phyloP scores from a whole-genome alignment of 2,113 vertebrate genomes.

The Crotalus helleri region DNA sequence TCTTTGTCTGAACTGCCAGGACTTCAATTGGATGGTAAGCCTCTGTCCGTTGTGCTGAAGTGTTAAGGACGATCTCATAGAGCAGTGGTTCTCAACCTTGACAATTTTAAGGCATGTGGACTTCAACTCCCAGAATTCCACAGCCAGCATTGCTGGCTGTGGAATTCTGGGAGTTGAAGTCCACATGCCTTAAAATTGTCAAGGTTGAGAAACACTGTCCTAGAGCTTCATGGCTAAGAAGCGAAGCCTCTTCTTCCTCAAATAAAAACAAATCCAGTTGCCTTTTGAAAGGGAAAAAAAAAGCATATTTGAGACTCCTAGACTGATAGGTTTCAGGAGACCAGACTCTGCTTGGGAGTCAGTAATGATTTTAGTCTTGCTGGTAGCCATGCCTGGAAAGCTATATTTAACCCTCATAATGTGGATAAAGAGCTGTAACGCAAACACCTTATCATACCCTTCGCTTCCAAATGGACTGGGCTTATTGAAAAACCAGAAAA shows the following conservation, averaged over 20 bases:
- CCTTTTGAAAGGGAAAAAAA: neutral
- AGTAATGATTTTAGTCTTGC: neutral
- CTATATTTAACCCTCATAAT: neutral
- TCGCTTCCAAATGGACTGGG: constrained; percentile 41
- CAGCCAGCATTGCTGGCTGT: too few species aligned
- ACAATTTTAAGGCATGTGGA: too few species aligned
- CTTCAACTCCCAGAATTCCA: too few species aligned
- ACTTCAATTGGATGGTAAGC: rapidly evolving
- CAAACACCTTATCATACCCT: constrained; percentile 20
- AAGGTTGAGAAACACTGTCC: too few species aligned
- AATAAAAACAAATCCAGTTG: neutral
- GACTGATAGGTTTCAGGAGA: neutral
- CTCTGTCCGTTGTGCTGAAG: neutral
- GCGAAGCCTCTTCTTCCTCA: neutral
- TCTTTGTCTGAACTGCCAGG: neutral
- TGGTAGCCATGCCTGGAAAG: constrained; percentile 1
- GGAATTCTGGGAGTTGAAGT: too few species aligned
- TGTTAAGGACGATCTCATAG: neutral
- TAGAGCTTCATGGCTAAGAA: neutral
- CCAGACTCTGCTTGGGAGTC: neutral
- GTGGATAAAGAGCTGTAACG: constrained; percentile 15
- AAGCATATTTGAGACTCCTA: neutral
- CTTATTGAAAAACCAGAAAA: constrained; percentile 12
- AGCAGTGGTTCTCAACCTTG: too few species aligned
- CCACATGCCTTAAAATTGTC: too few species aligned